Evolutionary conservation across 2,113 vertebrate species (phyloP).

Genomic region (Halcyon senegalensis): DNA sequence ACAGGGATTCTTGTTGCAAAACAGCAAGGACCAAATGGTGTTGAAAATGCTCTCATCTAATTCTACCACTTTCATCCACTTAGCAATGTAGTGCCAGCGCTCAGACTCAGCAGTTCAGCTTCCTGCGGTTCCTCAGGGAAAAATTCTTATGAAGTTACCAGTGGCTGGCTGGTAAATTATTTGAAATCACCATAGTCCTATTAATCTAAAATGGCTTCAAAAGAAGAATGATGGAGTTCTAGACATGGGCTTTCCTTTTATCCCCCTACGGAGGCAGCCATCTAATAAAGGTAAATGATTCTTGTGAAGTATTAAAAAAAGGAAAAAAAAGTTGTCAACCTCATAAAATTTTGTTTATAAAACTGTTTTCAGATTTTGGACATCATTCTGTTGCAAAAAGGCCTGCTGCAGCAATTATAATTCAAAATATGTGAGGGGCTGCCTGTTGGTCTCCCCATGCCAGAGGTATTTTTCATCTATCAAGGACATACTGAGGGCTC

Average conservation of each 20-base stretch:
- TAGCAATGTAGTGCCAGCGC: conserved; percentile 71
- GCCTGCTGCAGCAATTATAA: background rate
- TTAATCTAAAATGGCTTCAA: conserved; percentile 79
- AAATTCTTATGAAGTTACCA: conserved; percentile 71
- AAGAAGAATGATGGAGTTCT: conserved; percentile 57
- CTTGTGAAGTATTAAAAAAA: background rate
- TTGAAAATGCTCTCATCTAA: conserved; percentile 82
- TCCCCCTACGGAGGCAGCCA: background rate
- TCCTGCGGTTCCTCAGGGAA: conserved; percentile 68
- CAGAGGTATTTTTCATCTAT: conserved; percentile 16
- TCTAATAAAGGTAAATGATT: conserved; percentile 48
- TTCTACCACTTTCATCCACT: conserved; percentile 81
- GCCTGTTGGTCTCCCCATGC: background rate
- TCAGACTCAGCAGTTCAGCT: conserved; percentile 65
- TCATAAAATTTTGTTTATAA: background rate
- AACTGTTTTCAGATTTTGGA: background rate
- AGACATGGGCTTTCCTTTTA: background rate
- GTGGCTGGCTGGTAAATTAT: conserved; percentile 57
- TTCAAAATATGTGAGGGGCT: background rate
- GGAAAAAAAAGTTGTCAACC: background rate
- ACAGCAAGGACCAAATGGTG: conserved; percentile 78
- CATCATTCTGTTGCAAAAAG: background rate
- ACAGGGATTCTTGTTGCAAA: conserved; percentile 70
- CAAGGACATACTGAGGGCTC: background rate
- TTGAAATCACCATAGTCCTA: conserved; percentile 47